A percentile compares a stretch with the other conserved stretches of the same genome.
Evolutionary conservation across 2,113 vertebrate genomes (phyloP).

Genomic region (Chamaetylas fuelleborni): DNA sequence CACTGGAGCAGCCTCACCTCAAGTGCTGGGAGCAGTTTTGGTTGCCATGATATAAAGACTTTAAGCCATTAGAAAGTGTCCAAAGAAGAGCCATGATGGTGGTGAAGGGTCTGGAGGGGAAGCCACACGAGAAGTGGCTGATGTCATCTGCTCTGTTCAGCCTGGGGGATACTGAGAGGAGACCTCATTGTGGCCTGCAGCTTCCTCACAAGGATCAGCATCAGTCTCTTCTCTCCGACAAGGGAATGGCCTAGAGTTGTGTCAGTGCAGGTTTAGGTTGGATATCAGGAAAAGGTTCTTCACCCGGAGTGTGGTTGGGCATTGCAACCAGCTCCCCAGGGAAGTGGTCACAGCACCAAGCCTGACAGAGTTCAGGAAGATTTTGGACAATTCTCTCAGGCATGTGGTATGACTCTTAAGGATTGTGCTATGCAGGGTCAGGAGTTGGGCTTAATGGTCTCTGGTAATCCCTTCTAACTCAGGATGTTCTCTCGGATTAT

Average conservation of each 20-base stretch:
- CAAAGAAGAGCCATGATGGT: not conserved
- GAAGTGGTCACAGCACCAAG: not conserved
- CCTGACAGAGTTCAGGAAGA: not conserved
- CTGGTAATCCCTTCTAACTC: not conserved
- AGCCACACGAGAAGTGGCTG: rapidly evolving
- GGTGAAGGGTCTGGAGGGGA: not conserved
- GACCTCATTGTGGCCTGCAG: not conserved
- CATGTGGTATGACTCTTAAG: not conserved
- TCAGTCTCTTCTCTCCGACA: not conserved
- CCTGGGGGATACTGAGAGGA: not conserved
- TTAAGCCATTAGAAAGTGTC: not conserved
- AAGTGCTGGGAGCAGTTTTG: no score
- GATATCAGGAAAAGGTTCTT: not conserved
- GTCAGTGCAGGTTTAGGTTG: not conserved
- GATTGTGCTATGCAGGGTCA: not conserved
- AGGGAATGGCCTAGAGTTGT: not conserved
- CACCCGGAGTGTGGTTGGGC: no score
- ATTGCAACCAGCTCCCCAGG: not conserved
- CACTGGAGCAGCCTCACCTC: no score
- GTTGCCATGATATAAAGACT: not conserved
- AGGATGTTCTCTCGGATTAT: not conserved
- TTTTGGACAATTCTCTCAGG: not conserved
- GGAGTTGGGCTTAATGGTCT: not conserved
- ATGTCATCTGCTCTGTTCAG: not conserved
- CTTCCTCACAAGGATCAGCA: not conserved